Conservation (phyloP, 2,113 vertebrate genomes). For the Anolis carolinensis region DNA sequence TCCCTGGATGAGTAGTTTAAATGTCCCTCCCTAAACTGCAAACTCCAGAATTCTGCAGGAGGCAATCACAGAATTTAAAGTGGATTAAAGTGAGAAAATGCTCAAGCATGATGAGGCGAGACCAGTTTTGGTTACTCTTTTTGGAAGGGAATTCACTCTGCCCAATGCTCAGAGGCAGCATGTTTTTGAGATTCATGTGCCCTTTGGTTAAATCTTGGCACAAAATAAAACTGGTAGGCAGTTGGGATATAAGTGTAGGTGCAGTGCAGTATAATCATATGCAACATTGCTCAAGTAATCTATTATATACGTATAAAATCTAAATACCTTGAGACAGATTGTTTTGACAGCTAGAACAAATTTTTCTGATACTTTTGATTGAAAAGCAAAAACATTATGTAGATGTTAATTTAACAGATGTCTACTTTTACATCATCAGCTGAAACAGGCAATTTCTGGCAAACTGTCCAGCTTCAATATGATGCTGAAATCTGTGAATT, state of each 20-base stretch:
- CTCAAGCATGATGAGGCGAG: too few species aligned
- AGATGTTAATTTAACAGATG: conserved; percentile 85
- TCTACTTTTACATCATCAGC: conserved; percentile 80
- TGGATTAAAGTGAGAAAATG: too few species aligned
- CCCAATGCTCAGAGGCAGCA: neutral
- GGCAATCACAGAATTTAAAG: too few species aligned
- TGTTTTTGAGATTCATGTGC: neutral
- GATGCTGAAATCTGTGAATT: conserved; percentile 70
- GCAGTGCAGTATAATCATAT: conserved; percentile 60
- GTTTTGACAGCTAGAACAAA: conserved; percentile 79
- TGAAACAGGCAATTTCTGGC: conserved; percentile 78
- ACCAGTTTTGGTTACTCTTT: neutral
- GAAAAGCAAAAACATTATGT: conserved; percentile 79
- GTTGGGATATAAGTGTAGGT: conserved; percentile 49
- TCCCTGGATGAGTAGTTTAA: too few species aligned
- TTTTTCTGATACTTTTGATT: conserved; percentile 76
- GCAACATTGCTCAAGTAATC: conserved; percentile 77
- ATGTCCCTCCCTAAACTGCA: too few species aligned
- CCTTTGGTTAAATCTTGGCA: neutral
- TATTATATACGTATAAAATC: conserved; percentile 67
- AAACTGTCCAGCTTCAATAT: conserved; percentile 69
- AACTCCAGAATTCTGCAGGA: too few species aligned
- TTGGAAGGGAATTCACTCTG: neutral
- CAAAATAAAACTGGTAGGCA: too few species aligned
- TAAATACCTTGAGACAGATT: conserved; percentile 79